Percentiles rank a stretch among this genome's conserved stretches.
phyloP scores from a whole-genome alignment of 1,140 invertebrate species.

The Drosophila serrata region DNA sequence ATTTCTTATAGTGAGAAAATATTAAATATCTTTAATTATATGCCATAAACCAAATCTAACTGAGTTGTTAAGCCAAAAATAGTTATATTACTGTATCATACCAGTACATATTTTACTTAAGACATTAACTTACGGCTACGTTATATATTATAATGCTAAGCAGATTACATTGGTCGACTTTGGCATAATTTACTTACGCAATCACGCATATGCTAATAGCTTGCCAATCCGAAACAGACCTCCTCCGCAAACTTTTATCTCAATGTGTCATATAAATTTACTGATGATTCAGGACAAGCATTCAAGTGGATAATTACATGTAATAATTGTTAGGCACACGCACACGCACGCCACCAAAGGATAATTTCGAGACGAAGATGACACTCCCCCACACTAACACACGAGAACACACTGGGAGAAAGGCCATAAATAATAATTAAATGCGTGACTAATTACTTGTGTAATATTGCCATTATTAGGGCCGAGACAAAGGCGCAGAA shows the following conservation, averaged over 20 bases:
- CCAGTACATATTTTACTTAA: not conserved
- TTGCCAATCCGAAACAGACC: slow-evolving; percentile 38
- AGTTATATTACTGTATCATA: not conserved
- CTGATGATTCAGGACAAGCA: slow-evolving; percentile 30
- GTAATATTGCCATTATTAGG: slow-evolving; percentile 82
- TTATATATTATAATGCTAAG: slow-evolving; percentile 11
- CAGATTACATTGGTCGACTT: slow-evolving; percentile 7
- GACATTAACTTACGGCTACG: slow-evolving; percentile 2
- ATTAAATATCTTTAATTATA: too few species aligned
- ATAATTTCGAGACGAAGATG: slow-evolving; percentile 23
- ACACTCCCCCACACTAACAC: not conserved
- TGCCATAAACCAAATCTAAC: not conserved
- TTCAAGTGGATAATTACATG: slow-evolving; percentile 49
- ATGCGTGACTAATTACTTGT: slow-evolving; percentile 84
- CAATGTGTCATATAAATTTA: slow-evolving; percentile 33
- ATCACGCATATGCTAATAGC: slow-evolving; percentile 36
- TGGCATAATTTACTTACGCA: slow-evolving; percentile 34
- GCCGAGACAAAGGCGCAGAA: slow-evolving; percentile 31
- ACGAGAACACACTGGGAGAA: slow-evolving; percentile 6
- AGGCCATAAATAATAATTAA: slow-evolving; percentile 82
- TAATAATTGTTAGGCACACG: slow-evolving; percentile 37
- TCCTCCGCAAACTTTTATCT: slow-evolving; percentile 31
- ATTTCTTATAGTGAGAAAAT: too few species aligned
- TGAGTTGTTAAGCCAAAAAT: slow-evolving; percentile 7
- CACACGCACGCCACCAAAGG: slow-evolving; percentile 5